phyloP scores from a whole-genome alignment of 2,888 invertebrate species.

The Norana najaformis region DNA sequence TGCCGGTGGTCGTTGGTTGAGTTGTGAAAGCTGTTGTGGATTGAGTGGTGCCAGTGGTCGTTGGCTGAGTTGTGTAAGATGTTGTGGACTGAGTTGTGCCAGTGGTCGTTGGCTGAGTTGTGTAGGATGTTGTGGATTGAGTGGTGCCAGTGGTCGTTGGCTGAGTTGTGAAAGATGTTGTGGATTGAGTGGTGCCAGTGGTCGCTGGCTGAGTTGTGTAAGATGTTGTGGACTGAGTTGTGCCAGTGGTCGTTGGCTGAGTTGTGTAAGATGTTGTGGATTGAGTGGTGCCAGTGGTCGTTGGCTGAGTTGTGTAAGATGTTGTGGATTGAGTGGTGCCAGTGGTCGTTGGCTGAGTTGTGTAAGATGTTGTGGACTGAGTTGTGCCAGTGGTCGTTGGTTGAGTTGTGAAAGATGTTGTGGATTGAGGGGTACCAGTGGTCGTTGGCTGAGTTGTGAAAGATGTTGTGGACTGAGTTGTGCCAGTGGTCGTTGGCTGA shows the following conservation, averaged over 20 bases:
- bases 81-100: neutral
- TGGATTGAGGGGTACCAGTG: neutral
- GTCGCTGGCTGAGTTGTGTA: neutral
- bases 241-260: neutral
- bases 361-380: neutral
- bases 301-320: neutral
- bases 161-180: neutral
- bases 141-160: neutral
- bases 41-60: neutral
- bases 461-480: neutral
- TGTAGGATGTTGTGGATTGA: neutral
- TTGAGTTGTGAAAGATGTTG: neutral
- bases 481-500: neutral
- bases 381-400: conserved; percentile 1
- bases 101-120: neutral
- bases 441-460: neutral
- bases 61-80: neutral
- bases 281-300: neutral
- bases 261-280: neutral
- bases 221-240: neutral
- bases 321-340: neutral
- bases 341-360: neutral
- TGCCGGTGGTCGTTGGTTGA: neutral
- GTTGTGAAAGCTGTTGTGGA: neutral
- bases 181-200: neutral